phyloP scores from a whole-genome alignment of 2,113 vertebrate genomes.

The Paracanthobrama guichenoti region DNA sequence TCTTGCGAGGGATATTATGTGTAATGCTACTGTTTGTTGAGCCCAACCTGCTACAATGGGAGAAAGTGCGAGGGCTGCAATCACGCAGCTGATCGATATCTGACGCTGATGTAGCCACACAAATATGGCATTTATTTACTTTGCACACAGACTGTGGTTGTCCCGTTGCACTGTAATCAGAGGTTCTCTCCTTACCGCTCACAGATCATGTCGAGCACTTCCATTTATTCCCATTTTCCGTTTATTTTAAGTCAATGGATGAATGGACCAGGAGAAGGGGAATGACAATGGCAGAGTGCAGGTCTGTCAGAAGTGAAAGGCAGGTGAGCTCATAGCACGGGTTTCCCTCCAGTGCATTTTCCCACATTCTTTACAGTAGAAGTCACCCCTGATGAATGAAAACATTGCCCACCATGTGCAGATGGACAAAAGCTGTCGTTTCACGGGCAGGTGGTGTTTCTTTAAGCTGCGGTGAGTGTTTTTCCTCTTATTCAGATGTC shows the following conservation, averaged over 20 bases:
- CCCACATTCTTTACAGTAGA: conserved; percentile 37
- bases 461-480: conserved; percentile 10
- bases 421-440: conserved; percentile 35
- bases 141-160: conserved; percentile 18
- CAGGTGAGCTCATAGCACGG: conserved; percentile 45
- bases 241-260: conserved; percentile 41
- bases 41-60: not conserved
- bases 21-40: not conserved
- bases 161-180: conserved; percentile 8
- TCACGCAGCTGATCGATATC: conserved; percentile 30
- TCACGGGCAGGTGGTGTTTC: conserved; percentile 44
- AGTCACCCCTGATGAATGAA: conserved; percentile 28
- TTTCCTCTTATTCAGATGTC: conserved; percentile 20
- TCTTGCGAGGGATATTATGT: conserved; percentile 20
- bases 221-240: conserved; percentile 37
- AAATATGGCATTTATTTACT: conserved; percentile 28
- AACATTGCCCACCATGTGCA: conserved; percentile 6
- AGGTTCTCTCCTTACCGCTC: conserved; percentile 12
- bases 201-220: conserved; percentile 17
- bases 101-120: not conserved
- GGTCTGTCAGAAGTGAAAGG: conserved; percentile 47
- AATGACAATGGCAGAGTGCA: conserved; percentile 40
- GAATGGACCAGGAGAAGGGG: conserved; percentile 48
- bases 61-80: not conserved
- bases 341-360: conserved; percentile 10